phyloP scores from a whole-genome alignment of 2,888 invertebrate genomes.

The Odontocolon sp. region DNA sequence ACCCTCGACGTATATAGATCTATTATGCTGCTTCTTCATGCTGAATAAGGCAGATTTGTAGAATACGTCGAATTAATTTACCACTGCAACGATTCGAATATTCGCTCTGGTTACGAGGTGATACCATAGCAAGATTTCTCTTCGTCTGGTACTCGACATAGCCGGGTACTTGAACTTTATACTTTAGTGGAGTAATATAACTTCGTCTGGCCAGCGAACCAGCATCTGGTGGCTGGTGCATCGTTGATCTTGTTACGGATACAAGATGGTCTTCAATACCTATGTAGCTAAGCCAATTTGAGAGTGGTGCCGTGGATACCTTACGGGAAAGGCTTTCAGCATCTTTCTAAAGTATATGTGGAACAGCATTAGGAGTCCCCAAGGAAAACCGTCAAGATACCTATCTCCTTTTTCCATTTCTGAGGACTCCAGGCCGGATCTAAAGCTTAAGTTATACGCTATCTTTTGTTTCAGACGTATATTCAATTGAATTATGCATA shows the following conservation, averaged over 20 bases:
- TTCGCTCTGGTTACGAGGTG: neutral
- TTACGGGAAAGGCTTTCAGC: slow-evolving; percentile 28
- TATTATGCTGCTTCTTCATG: neutral
- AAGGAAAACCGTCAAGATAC: slow-evolving; percentile 22
- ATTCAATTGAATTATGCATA: slow-evolving; percentile 28
- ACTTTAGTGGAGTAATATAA: neutral
- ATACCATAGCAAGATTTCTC: neutral
- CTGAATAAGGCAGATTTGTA: neutral
- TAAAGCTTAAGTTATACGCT: neutral
- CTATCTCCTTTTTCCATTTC: slow-evolving; percentile 31
- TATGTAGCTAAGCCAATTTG: slow-evolving; percentile 33
- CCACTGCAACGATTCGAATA: neutral
- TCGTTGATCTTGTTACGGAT: slow-evolving; percentile 35
- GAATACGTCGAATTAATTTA: neutral
- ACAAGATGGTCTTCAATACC: neutral
- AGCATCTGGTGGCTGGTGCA: slow-evolving; percentile 4
- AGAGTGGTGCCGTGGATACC: slow-evolving; percentile 1
- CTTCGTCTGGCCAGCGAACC: neutral
- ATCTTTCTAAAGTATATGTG: neutral
- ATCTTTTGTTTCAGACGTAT: neutral
- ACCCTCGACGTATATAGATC: neutral
- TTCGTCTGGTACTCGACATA: neutral
- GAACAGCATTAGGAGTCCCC: slow-evolving; percentile 10
- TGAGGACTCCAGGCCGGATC: neutral
- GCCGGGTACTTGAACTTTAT: neutral